Base-by-base conservation (phyloP, 2,113 vertebrate genomes). In the Ctenomys sociabilis region DNA sequence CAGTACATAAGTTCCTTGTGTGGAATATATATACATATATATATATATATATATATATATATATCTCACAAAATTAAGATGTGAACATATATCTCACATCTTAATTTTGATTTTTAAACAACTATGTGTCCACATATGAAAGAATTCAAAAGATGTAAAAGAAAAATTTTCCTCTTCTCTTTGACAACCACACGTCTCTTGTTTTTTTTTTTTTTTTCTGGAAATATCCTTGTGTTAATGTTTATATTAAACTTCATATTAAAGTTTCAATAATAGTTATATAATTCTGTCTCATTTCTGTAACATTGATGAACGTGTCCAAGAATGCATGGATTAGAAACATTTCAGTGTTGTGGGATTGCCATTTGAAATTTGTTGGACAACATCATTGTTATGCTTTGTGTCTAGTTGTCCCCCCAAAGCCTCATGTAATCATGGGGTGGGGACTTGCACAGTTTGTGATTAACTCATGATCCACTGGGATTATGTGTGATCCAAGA, bases 61-160 rank as follows among this genome's bases (percentile, higher is more conserved):
- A 52, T 52, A n/a, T n/a, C n/a, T n/a, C n/a, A n/a, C n/a, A n/a
- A n/a, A n/a, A n/a, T n/a, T n/a, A n/a, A n/a, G n/a, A n/a, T n/a
- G n/a, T n/a, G n/a, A n/a, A n/a, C 13, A 7, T 75, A 26, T 40
- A 43, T 43, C n/a, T n/a, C n/a, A n/a, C n/a, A 26, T 45, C 37
- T 26, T 43, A 28, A 45, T 14, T 75, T 24, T 28, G 1, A 57
- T 61, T 82, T 95, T 87, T 43, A 83, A 85, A 61, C 59, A 83
- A 49, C 72, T 96, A 40, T 10, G 26, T 88, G 28, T 32, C 13
- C 1, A 59, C 9, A 32, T 82, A 10, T 54, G 59, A 61, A 2
- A 75, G 63, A 73, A 88, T 95, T 93, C 24, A 93, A 40, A 63
- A 73, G 54, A 82, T 37, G 80, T 45, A 52, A 90, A 86, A 95